Evolutionary conservation across 2,113 vertebrate species (phyloP).

Genomic region (Salvelinus fontinalis): DNA sequence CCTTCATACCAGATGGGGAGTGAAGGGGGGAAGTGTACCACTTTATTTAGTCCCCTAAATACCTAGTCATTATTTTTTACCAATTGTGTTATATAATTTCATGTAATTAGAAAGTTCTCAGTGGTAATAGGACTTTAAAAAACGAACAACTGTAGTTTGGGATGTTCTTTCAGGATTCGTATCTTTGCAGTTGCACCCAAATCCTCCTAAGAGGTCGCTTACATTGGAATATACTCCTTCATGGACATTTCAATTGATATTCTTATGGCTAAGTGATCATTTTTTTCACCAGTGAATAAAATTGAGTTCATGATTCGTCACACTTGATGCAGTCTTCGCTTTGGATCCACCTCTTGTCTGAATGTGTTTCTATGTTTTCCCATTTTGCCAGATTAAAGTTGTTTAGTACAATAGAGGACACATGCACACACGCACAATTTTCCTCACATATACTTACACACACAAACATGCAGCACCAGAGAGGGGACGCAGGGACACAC

Average conservation of each 20-base stretch:
- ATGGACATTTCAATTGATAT: not conserved
- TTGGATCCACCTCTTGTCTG: conserved; percentile 31
- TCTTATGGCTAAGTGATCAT: not conserved
- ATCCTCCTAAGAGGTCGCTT: too few species aligned
- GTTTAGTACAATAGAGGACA: conserved; percentile 38
- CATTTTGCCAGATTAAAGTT: not conserved
- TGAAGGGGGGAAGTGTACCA: too few species aligned
- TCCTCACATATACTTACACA: not conserved
- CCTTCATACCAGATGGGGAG: too few species aligned
- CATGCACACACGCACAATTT: not conserved
- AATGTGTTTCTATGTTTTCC: conserved; percentile 36
- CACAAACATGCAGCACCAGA: conserved; percentile 11
- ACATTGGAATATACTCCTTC: not conserved
- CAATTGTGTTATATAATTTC: too few species aligned
- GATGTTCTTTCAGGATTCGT: too few species aligned
- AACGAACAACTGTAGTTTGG: too few species aligned
- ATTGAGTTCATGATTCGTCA: not conserved
- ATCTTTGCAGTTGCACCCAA: too few species aligned
- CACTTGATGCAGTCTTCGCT: not conserved
- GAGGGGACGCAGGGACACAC: conserved; percentile 24
- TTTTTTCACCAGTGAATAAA: not conserved
- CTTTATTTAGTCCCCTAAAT: too few species aligned
- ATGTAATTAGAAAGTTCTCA: too few species aligned
- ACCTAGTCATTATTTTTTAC: too few species aligned
- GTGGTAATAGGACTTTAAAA: too few species aligned